phyloP scores from a whole-genome alignment of 2,797 vertebrate genomes.

The Ispidina picta region DNA sequence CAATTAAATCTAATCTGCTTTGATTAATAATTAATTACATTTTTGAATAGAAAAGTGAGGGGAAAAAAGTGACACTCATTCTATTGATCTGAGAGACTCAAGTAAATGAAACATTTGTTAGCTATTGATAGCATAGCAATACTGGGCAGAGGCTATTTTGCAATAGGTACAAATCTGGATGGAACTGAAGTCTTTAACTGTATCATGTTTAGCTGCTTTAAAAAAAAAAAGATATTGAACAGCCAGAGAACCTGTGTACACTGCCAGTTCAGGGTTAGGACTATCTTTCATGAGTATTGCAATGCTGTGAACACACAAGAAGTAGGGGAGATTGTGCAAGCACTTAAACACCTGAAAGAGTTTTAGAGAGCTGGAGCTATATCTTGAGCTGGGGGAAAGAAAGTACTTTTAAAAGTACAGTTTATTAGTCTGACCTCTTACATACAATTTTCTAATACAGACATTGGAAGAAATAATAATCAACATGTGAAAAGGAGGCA shows the following conservation, averaged over 20 bases:
- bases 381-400: not conserved
- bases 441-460: not conserved
- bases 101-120: constrained; percentile 36
- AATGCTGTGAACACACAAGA: not conserved
- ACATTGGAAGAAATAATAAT: not conserved
- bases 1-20: constrained; percentile 44
- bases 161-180: not conserved
- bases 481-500: not conserved
- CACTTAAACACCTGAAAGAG: not conserved
- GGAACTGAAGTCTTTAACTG: not conserved
- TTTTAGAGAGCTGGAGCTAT: not conserved
- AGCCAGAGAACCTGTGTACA: not conserved
- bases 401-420: not conserved
- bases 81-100: constrained; percentile 1
- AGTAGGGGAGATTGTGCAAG: not conserved
- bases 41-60: constrained; percentile 17
- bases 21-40: constrained; percentile 65
- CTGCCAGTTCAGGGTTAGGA: not conserved
- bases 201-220: not conserved
- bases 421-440: not conserved
- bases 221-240: not conserved
- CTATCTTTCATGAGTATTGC: not conserved
- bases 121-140: not conserved
- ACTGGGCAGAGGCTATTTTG: not conserved
- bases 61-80: not conserved